Conservation (phyloP, 2,888 invertebrate genomes). For the Chrysomela aeneicollis region DNA sequence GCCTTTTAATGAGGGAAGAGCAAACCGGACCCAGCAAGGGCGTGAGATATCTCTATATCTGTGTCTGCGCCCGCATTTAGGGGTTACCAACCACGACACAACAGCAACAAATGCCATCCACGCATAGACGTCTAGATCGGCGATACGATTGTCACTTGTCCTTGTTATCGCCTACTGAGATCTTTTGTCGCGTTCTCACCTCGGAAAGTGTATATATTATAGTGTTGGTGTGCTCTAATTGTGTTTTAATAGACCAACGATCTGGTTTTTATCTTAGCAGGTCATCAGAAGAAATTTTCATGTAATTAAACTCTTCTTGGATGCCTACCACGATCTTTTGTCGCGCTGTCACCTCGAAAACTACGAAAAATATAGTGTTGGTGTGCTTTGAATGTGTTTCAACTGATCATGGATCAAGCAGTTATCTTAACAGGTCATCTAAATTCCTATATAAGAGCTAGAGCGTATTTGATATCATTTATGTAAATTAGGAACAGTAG, state of each 20-base stretch:
- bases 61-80: constrained; percentile 42
- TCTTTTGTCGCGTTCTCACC: constrained; percentile 46
- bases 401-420: too few relatives aligned
- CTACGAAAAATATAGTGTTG: too few relatives aligned
- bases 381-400: too few relatives aligned
- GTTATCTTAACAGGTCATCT: too few relatives aligned
- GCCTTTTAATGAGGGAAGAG: constrained; percentile 15
- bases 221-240: not conserved
- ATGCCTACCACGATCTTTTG: too few relatives aligned
- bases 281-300: not conserved
- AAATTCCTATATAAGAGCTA: too few relatives aligned
- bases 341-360: too few relatives aligned
- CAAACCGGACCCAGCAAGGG: not conserved
- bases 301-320: not conserved
- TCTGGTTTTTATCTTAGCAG: not conserved
- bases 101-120: constrained; percentile 47
- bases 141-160: constrained; percentile 52
- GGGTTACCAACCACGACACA: constrained; percentile 42
- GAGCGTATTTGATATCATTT: too few relatives aligned
- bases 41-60: constrained; percentile 48
- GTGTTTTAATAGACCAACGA: not conserved
- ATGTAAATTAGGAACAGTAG: too few relatives aligned
- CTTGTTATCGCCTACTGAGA: constrained; percentile 46
- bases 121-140: constrained; percentile 47
- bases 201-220: constrained; percentile 13